A percentile compares a stretch with the other conserved stretches of the same genome.
phyloP scores from a whole-genome alignment of 2,113 vertebrate genomes.

The Oncorhynchus tshawytscha region DNA sequence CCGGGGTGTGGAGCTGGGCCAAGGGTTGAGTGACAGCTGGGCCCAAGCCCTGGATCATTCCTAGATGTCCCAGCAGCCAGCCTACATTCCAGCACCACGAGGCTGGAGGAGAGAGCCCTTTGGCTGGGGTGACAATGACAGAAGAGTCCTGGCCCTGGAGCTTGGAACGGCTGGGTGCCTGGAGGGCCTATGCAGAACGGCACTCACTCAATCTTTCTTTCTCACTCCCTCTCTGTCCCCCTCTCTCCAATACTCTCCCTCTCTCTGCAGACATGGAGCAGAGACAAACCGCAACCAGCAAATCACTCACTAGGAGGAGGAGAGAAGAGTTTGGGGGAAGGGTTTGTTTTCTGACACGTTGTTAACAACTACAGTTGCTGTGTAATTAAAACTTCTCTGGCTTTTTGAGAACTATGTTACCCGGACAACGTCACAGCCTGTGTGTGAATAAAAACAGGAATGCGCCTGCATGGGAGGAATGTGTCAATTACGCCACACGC shows the following conservation, averaged over 20 bases:
- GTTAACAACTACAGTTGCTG: constrained; percentile 48
- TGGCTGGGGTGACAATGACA: constrained; percentile 36
- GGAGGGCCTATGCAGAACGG: constrained; percentile 14
- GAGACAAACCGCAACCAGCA: constrained; percentile 29
- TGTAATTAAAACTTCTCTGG: constrained; percentile 38
- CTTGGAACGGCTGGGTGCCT: constrained; percentile 16
- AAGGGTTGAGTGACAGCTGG: constrained; percentile 49
- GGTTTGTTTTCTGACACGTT: constrained; percentile 47
- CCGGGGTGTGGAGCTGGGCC: constrained; percentile 28
- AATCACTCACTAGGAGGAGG: constrained; percentile 14
- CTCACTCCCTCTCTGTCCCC: neutral
- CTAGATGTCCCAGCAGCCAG: constrained; percentile 40
- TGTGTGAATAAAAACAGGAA: neutral
- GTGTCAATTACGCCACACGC: constrained; percentile 12
- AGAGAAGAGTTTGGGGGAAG: constrained; percentile 23
- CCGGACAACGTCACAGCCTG: constrained; percentile 6
- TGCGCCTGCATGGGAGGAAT: neutral
- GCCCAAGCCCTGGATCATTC: constrained; percentile 33
- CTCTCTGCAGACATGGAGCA: constrained; percentile 25
- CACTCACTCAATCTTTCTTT: too few species aligned
- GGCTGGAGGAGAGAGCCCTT: constrained; percentile 26
- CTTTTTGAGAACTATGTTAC: neutral
- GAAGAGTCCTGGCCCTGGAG: neutral
- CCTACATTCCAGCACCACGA: constrained; percentile 32
- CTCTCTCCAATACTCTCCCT: too few species aligned